Conservation (phyloP, 1,140 invertebrate genomes). For the Drosophila watanabei region DNA sequence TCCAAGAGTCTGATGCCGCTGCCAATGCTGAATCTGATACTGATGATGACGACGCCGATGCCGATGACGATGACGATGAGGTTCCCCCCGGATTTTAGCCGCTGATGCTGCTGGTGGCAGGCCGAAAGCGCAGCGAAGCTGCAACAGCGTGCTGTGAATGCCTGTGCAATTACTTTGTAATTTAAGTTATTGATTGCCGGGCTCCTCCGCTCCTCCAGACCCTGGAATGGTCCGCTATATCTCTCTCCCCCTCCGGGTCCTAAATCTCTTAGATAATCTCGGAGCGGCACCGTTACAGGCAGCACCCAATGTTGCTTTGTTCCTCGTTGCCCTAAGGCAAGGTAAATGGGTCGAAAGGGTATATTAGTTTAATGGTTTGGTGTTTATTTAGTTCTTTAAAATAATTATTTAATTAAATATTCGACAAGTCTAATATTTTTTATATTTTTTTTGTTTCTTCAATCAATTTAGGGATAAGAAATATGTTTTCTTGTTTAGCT, state of each 20-base stretch:
- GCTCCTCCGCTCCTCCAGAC: constrained; percentile 44
- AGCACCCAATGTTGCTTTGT: constrained; percentile 60
- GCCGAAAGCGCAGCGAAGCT: constrained; percentile 52
- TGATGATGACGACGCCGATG: constrained; percentile 23
- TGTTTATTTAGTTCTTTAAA: background rate
- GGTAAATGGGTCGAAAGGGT: constrained; percentile 49
- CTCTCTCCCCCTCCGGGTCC: constrained; percentile 21
- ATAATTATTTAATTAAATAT: background rate
- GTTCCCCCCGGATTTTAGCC: constrained; percentile 9
- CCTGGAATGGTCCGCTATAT: constrained; percentile 7
- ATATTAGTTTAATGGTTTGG: constrained; percentile 16
- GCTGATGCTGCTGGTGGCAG: constrained; percentile 26
- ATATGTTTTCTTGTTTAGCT: background rate
- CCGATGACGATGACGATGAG: constrained; percentile 26
- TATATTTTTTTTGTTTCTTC: background rate
- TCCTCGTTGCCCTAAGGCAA: constrained; percentile 18
- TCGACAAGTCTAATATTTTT: background rate
- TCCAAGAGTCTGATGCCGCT: constrained; percentile 12
- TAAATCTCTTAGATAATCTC: constrained; percentile 66
- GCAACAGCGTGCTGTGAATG: constrained; percentile 79
- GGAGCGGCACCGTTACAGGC: constrained; percentile 68
- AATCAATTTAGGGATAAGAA: background rate
- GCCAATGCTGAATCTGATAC: constrained; percentile 21
- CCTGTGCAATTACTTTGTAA: constrained; percentile 85
- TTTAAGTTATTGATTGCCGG: constrained; percentile 86